Evolutionary conservation across 53 echinoderm and acorn worm genomes (phyloP), one percentile per base, ranked within the genome.

Genomic region (Arbacia lixula): DNA sequence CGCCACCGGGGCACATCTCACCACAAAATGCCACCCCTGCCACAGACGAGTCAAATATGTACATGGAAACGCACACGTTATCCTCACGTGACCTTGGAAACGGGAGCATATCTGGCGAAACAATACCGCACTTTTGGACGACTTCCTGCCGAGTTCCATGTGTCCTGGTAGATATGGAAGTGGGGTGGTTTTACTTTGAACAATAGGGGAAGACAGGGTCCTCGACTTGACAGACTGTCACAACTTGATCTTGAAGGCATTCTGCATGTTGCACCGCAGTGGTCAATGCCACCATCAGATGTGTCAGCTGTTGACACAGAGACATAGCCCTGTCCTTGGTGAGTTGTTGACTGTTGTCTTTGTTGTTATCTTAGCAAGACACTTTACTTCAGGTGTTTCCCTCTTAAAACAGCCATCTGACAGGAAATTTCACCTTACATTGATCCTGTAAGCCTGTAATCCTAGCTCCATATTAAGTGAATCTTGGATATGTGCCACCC

Each of bases 351-450:
- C 69, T 43, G 43, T 41, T 69, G 69, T 43, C 69, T 69, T 69
- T 69, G 69, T 16, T 26, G 43, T 40, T n/a, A n/a, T n/a, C n/a
- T n/a, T n/a, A n/a, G n/a, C n/a, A n/a, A n/a, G n/a, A n/a, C n/a
- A n/a, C n/a, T n/a, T n/a, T 69, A 16, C 43, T 43, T 40, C 69
- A 69, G 69, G 69, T n/a, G n/a, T 69, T 69, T 69, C 69, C 69
- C 28, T 42, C 42, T 26, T 43, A 69, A 27, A 69, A 42, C 69
- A 40, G 69, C 42, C 69, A 69, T 10, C 49, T 46, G 27, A 69
- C 40, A 21, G 42, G 69, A 41, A 69, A 36, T 41, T 69, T 41
- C 43, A 42, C 43, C 43, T 43, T 43, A 43, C 14, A 69, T 69
- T 42, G 29, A 36, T 43, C 69, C 26, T 36, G 69, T 41, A 36